A percentile compares a stretch with the other conserved stretches of the same genome.
Conservation (phyloP, 2,113 vertebrate species). For the Bostrychus sinensis region DNA sequence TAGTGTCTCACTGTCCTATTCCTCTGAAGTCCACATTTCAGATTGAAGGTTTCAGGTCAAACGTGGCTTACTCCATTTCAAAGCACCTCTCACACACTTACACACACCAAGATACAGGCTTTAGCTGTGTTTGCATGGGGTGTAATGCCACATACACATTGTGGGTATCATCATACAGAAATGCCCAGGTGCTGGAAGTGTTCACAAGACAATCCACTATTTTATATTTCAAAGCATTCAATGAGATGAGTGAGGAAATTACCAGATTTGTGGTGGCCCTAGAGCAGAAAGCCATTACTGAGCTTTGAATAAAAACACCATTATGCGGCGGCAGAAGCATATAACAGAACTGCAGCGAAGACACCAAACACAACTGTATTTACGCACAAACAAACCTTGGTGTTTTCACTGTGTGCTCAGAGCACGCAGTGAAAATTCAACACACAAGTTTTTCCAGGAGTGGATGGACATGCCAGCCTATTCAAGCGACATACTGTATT, state of each 20-base stretch:
- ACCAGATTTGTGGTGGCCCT: slow-evolving; percentile 4
- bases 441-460: slow-evolving; percentile 2
- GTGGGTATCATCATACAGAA: slow-evolving; percentile 3
- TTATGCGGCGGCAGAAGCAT: slow-evolving; percentile 9
- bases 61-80: slow-evolving; percentile 14
- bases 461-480: slow-evolving; percentile 7
- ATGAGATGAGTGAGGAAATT: slow-evolving; percentile 15
- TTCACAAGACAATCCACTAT: neutral
- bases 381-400: slow-evolving; percentile 7
- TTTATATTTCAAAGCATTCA: neutral
- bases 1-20: slow-evolving; percentile 17
- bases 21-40: slow-evolving; percentile 27
- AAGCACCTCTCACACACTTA: neutral
- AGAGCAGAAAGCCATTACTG: slow-evolving; percentile 10
- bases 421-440: neutral
- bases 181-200: neutral
- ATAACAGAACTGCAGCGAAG: slow-evolving; percentile 11
- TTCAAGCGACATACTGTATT: slow-evolving; percentile 11
- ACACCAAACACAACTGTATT: slow-evolving; percentile 21
- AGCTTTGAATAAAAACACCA: slow-evolving; percentile 20
- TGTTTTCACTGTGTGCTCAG: neutral
- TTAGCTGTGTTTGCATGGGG: neutral
- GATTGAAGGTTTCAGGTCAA: neutral
- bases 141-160: neutral
- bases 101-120: neutral